Evolutionary conservation across 2,888 invertebrate genomes (phyloP), one percentile per base, ranked within the genome.

Genomic region (Hemistola chrysoprasaria): DNA sequence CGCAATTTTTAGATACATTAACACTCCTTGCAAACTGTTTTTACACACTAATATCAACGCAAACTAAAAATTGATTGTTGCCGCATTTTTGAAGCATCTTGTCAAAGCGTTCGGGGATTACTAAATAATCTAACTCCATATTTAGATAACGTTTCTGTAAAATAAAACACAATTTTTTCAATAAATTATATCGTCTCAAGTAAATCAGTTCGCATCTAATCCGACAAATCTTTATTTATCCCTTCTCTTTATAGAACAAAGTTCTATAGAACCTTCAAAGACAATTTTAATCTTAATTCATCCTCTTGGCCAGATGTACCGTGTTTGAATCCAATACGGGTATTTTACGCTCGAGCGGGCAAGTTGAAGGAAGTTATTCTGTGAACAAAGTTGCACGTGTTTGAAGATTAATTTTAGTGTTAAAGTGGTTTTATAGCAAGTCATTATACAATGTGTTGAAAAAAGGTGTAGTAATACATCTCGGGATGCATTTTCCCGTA

Each of bases 321-420:
- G n/a, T 44, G 43, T 44, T 44, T 26, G 30, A 39, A 44, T 44
- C 49, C 43, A 46, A 28, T 56, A 53, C 51, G 47, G 40, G 27
- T 51, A 52, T 56, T 56, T 53, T 46, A 46, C 45, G 45, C 50
- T 42, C 39, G 39, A 37, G 24, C 26, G 40, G 31, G 21, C 46
- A 29, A 36, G 43, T 35, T 48, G 26, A 29, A 40, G 46, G 26
- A 45, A 42, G 25, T 38, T 45, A 40, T 45, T 41, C 44, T 38
- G 22, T 45, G 35, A 22, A 38, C 32, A 32, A 8, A 34, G 28
- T 22, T 45, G 44, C 49, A 42, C 35, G 44, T 42, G 47, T 42
- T 35, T 16, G 45, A 26, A 35, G 49, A 53, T 50, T 50, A 53
- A 53, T 53, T 49, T 53, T 27, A 40, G 44, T 32, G 40, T 40